Evolutionary conservation across 2,113 vertebrate genomes (phyloP).

Genomic region (Neomonachus schauinslandi): DNA sequence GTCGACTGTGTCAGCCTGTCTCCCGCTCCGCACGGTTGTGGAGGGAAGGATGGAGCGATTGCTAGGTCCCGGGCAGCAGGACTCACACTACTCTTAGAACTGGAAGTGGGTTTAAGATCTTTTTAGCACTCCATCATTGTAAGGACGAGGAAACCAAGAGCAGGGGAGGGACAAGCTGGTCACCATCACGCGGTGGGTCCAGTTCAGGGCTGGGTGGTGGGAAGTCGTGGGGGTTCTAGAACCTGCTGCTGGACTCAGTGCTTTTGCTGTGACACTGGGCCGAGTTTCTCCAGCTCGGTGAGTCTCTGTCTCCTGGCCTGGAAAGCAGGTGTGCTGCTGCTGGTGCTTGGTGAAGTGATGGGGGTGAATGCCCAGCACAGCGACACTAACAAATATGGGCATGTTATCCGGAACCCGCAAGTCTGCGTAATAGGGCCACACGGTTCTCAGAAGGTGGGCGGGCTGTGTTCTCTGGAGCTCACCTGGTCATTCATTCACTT

Average conservation of each 20-base stretch:
- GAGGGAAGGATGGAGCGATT: not conserved
- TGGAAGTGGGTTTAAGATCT: not conserved
- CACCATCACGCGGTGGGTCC: accelerated
- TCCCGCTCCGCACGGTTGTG: not conserved
- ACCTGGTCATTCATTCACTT: not conserved
- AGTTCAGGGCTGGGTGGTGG: not conserved
- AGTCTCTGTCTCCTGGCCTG: not conserved
- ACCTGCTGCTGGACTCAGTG: too few relatives aligned
- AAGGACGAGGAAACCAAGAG: not conserved
- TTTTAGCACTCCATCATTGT: not conserved
- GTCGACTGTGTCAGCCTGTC: accelerated
- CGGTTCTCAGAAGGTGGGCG: not conserved
- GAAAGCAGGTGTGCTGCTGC: accelerated
- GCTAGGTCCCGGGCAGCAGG: not conserved
- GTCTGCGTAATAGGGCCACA: accelerated
- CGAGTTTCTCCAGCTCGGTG: not conserved
- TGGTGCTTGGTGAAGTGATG: not conserved
- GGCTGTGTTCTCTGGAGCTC: not conserved
- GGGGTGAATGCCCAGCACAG: not conserved
- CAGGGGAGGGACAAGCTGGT: not conserved
- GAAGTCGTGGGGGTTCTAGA: not conserved
- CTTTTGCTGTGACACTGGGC: not conserved
- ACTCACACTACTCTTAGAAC: not conserved
- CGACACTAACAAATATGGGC: not conserved
- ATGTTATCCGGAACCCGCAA: not conserved